Evolutionary conservation across 2,888 invertebrate genomes (phyloP).

Genomic region (Cataglyphis cursor): DNA sequence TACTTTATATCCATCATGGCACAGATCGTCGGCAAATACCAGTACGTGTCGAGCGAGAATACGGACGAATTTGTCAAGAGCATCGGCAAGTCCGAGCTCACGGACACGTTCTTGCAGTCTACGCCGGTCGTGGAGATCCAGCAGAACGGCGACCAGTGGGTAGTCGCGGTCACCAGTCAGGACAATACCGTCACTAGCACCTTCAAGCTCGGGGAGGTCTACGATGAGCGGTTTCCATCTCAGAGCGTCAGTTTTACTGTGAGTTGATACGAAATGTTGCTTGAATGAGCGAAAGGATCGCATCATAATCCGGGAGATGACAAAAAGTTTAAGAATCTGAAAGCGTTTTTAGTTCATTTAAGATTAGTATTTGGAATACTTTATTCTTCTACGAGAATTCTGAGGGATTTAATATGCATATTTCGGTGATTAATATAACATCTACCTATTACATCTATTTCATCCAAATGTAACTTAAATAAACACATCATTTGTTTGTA

Average conservation of each 20-base stretch:
- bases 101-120: constrained; percentile 79
- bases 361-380: neutral
- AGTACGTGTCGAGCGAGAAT: constrained; percentile 83
- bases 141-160: constrained; percentile 81
- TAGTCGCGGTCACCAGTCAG: constrained; percentile 80
- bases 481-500: too few relatives aligned
- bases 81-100: constrained; percentile 76
- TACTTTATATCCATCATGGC: constrained; percentile 76
- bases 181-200: constrained; percentile 79
- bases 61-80: constrained; percentile 83
- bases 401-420: neutral
- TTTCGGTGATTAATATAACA: neutral
- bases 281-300: neutral
- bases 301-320: neutral
- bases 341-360: neutral
- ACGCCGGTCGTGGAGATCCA: constrained; percentile 82
- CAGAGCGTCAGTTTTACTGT: constrained; percentile 83
- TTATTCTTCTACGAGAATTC: neutral
- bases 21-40: constrained; percentile 83
- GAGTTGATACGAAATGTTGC: constrained; percentile 27
- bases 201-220: constrained; percentile 84
- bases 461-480: too few relatives aligned
- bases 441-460: too few relatives aligned
- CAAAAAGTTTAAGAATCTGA: neutral
- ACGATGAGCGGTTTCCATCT: constrained; percentile 83